phyloP scores from a whole-genome alignment of 1,140 invertebrate species.

The Drosophila jambulina region DNA sequence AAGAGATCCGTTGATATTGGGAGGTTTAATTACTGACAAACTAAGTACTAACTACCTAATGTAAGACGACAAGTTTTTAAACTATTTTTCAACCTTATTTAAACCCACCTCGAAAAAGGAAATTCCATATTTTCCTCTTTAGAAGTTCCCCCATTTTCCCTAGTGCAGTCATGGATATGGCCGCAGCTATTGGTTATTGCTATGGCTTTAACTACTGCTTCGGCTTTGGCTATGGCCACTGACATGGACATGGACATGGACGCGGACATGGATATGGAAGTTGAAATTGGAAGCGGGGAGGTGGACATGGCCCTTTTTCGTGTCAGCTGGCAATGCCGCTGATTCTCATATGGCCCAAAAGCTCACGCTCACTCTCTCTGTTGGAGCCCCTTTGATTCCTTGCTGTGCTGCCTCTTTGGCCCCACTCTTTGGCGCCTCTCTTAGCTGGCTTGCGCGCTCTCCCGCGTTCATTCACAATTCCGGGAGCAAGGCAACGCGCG shows the following conservation, averaged over 20 bases:
- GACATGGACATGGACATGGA: slow-evolving; percentile 25
- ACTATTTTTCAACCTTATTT: too few relatives aligned
- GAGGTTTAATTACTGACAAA: too few relatives aligned
- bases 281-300: slow-evolving; percentile 12
- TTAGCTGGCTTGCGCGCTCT: slow-evolving; percentile 1
- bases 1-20: too few relatives aligned
- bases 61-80: too few relatives aligned
- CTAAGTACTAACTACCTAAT: too few relatives aligned
- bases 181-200: slow-evolving; percentile 25
- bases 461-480: slow-evolving; percentile 76
- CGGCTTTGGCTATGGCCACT: slow-evolving; percentile 27
- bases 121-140: too few relatives aligned
- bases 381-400: background rate
- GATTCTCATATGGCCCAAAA: slow-evolving; percentile 49
- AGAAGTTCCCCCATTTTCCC: background rate
- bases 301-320: slow-evolving; percentile 39
- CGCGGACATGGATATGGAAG: slow-evolving; percentile 5
- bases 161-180: slow-evolving; percentile 36
- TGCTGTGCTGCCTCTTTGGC: slow-evolving; percentile 3
- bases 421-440: slow-evolving; percentile 4
- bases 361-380: slow-evolving; percentile 26
- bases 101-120: background rate
- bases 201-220: slow-evolving; percentile 37
- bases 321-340: slow-evolving; percentile 59
- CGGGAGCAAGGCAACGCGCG: slow-evolving; percentile 41